These are phyloP conservation scores for Dicrostonyx torquatus DNA, from an alignment of 2,797 vertebrate species.

Conservation along the genomic window DNA sequence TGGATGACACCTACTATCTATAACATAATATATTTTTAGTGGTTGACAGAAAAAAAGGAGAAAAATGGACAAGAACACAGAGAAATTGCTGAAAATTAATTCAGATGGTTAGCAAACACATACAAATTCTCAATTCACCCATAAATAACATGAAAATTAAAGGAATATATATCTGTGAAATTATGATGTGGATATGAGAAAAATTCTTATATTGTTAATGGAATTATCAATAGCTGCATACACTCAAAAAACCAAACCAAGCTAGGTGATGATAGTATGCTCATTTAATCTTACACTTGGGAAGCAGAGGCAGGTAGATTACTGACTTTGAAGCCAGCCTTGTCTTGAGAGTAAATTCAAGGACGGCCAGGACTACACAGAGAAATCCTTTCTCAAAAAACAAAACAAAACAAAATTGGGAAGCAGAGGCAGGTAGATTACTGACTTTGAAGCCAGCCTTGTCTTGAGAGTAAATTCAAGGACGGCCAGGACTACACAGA, in stretches of 20 bases:
- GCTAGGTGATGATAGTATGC: background rate
- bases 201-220: background rate
- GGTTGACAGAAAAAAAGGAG: constrained; percentile 20
- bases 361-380: background rate
- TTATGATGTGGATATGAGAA: background rate
- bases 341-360: background rate
- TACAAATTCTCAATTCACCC: background rate
- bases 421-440: background rate
- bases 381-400: background rate
- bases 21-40: background rate
- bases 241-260: background rate
- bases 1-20: background rate
- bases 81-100: background rate
- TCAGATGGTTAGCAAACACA: background rate
- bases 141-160: background rate
- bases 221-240: background rate
- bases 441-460: background rate
- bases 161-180: background rate
- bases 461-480: background rate
- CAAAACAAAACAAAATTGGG: background rate
- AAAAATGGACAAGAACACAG: background rate
- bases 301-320: background rate
- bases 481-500: background rate
- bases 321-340: background rate
- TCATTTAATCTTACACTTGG: background rate